phyloP scores from a whole-genome alignment of 1,140 invertebrate genomes.

The Potamilus streckersoni region DNA sequence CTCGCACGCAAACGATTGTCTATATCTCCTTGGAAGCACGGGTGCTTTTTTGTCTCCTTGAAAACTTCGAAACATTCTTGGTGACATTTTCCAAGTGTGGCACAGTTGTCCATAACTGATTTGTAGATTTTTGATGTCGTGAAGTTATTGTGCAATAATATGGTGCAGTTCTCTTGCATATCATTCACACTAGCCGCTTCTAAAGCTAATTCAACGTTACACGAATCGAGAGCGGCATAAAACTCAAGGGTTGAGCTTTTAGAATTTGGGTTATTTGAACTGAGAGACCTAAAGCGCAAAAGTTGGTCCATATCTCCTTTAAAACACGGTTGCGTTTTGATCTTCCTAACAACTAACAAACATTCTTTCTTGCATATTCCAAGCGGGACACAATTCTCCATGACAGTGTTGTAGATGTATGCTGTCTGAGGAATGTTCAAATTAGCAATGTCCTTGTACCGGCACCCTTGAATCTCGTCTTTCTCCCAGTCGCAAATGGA shows the following conservation, averaged over 20 bases:
- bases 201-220: too few species aligned
- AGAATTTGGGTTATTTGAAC: too few species aligned
- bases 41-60: conserved; percentile 4
- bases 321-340: conserved; percentile 11
- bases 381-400: conserved; percentile 15
- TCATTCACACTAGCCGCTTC: too few species aligned
- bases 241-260: too few species aligned
- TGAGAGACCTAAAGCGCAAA: too few species aligned
- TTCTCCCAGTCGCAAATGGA: too few species aligned
- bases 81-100: conserved; percentile 1
- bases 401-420: conserved; percentile 5
- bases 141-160: too few species aligned
- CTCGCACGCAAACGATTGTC: not conserved
- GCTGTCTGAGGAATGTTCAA: not conserved
- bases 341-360: conserved; percentile 3
- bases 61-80: conserved; percentile 13
- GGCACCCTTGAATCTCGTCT: not conserved
- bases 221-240: too few species aligned
- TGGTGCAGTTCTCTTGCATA: too few species aligned
- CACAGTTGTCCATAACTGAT: conserved; percentile 6
- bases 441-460: conserved; percentile 6
- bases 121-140: too few species aligned
- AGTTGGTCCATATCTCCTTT: conserved; percentile 2
- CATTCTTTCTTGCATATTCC: conserved; percentile 12
- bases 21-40: conserved; percentile 13